Evolutionary conservation across 1,140 invertebrate species (phyloP).

Genomic region (Octopus sinensis): DNA sequence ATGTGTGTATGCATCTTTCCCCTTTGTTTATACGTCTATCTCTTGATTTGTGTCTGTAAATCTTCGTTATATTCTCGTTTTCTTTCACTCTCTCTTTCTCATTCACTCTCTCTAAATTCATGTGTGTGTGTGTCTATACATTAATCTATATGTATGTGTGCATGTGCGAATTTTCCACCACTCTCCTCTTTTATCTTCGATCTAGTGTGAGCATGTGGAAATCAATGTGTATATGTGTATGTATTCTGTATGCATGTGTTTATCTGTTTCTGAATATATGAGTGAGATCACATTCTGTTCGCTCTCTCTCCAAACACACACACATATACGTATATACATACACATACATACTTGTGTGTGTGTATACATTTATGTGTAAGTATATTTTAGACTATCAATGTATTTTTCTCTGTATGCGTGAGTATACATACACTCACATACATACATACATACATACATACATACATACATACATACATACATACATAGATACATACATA

Average conservation of each 20-base stretch:
- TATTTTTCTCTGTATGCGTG: not conserved
- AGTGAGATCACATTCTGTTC: not conserved
- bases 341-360: not conserved
- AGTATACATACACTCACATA: not conserved
- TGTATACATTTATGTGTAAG: not conserved
- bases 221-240: not conserved
- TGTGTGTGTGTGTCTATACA: too few relatives aligned
- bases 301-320: not conserved
- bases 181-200: not conserved
- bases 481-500: not conserved
- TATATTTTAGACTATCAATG: not conserved
- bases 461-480: not conserved
- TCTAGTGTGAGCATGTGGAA: not conserved
- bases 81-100: too few relatives aligned
- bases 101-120: too few relatives aligned
- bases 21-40: too few relatives aligned
- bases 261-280: not conserved
- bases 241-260: not conserved
- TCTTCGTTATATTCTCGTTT: too few relatives aligned
- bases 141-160: too few relatives aligned
- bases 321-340: not conserved
- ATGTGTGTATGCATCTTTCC: too few relatives aligned
- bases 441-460: not conserved
- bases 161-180: not conserved
- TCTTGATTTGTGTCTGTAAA: too few relatives aligned